A percentile compares a stretch with the other conserved stretches of the same genome.
These are phyloP conservation scores for Lepidocyrtoides sp. DNA, from an alignment of 2,888 invertebrate genomes.

Conservation along the genomic window DNA sequence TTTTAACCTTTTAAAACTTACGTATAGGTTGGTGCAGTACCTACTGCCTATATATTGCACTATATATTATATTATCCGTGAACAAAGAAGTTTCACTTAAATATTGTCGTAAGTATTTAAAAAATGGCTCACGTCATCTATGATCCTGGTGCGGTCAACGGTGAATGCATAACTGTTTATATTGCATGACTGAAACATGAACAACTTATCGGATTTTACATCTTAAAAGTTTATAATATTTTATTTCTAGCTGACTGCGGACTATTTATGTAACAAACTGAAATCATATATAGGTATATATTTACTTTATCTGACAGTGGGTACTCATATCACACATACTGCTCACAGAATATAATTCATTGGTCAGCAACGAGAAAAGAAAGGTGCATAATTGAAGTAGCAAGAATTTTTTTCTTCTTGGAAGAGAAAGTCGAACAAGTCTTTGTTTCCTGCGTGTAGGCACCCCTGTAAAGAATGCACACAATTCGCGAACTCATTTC, in stretches of 20 bases:
- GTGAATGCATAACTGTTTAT: not conserved
- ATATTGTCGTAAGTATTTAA: not conserved
- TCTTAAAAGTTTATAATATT: slow-evolving; percentile 25
- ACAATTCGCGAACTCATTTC: not conserved
- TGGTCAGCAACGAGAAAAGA: not conserved
- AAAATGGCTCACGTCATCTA: not conserved
- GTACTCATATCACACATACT: not conserved
- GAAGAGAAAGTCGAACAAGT: slow-evolving; percentile 39
- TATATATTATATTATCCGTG: too few relatives aligned
- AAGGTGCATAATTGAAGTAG: slow-evolving; percentile 21
- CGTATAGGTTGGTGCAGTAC: too few relatives aligned
- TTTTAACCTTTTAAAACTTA: too few relatives aligned
- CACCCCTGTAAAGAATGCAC: not conserved
- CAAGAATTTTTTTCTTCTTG: slow-evolving; percentile 29
- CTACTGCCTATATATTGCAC: too few relatives aligned
- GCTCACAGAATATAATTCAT: slow-evolving; percentile 11
- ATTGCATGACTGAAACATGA: slow-evolving; percentile 46
- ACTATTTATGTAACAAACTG: too few relatives aligned
- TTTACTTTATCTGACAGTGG: not conserved
- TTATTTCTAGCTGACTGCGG: slow-evolving; percentile 12
- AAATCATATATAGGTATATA: not conserved
- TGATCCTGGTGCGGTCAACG: too few relatives aligned
- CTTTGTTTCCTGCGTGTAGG: slow-evolving; percentile 50
- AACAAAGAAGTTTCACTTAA: too few relatives aligned
- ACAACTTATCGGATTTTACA: slow-evolving; percentile 10